Conservation (phyloP, 2,797 vertebrate species). For the Helicolenus hilgendorfi region DNA sequence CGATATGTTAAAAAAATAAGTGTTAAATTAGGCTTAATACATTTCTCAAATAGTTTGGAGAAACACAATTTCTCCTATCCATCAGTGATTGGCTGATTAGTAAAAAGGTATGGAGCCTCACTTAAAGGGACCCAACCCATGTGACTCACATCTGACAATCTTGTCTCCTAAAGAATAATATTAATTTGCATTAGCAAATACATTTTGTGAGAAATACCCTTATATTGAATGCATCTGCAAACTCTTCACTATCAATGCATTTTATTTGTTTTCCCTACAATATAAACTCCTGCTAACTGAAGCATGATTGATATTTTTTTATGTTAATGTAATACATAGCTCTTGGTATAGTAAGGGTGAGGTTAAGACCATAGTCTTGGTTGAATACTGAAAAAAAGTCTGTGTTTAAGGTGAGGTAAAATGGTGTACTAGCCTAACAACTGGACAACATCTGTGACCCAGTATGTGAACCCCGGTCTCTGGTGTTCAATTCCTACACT, state of each 20-base stretch:
- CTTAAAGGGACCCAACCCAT: no score
- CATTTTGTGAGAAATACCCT: not conserved
- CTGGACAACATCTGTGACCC: not conserved
- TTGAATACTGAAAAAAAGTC: not conserved
- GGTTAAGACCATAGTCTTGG: not conserved
- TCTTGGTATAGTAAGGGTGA: not conserved
- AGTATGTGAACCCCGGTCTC: not conserved
- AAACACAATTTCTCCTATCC: not conserved
- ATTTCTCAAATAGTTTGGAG: not conserved
- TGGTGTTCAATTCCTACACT: no score
- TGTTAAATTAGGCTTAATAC: no score
- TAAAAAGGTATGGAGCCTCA: not conserved
- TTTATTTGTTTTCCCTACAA: not conserved
- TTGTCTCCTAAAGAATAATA: no score
- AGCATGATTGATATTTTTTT: not conserved
- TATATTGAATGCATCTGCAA: not conserved
- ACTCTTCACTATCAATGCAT: not conserved
- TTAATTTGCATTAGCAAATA: not conserved
- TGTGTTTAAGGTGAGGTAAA: not conserved
- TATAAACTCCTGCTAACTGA: not conserved
- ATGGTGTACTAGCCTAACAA: not conserved
- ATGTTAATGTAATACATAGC: not conserved
- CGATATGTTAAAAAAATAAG: not conserved
- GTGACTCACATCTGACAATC: no score
- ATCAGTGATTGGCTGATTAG: not conserved